Evolutionary conservation across 1,140 invertebrate genomes (phyloP), one percentile per base, ranked within the genome.

Genomic region (Dolichoris vasculosae): DNA sequence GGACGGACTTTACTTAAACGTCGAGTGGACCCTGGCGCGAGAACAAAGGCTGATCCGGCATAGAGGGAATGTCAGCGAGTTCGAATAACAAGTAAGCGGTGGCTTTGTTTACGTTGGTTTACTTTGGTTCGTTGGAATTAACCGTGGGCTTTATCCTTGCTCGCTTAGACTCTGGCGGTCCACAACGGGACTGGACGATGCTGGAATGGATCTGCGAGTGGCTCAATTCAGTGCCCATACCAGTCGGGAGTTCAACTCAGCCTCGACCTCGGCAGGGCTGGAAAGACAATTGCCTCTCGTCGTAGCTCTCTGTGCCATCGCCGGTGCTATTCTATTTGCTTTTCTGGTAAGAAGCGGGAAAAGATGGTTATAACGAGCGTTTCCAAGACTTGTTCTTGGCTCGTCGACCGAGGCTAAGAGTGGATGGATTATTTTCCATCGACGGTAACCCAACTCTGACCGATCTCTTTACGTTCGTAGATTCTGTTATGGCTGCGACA

Each of bases 401-500:
- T n/a, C n/a, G n/a, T n/a, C n/a, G n/a, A n/a, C n/a, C n/a, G n/a
- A n/a, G n/a, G n/a, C n/a, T n/a, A n/a, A n/a, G n/a, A n/a, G n/a
- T n/a, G n/a, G n/a, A n/a, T n/a, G n/a, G n/a, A n/a, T n/a, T n/a
- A n/a, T n/a, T n/a, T n/a, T n/a, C n/a, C n/a, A n/a, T n/a, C n/a
- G n/a, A n/a, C n/a, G n/a, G n/a, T n/a, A n/a, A n/a, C n/a, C n/a
- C n/a, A n/a, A 59, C 26, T 35, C n/a, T 32, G 46, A 73, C 20
- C 64, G 55, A 63, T 63, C 7, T 13, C 13, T 46, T 6, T 46
- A 46, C 43, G 43, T 46, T 26, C 86, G 4, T 64, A 93, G 92
- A 90, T 94, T 89, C 88, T 94, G 90, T 91, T 94, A 93, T 94
- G 93, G 93, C 92, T 94, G 87, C 90, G 93, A 88, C 93, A 93